Conservation (phyloP, 1,140 invertebrate species). For the Drepana arcuata region DNA sequence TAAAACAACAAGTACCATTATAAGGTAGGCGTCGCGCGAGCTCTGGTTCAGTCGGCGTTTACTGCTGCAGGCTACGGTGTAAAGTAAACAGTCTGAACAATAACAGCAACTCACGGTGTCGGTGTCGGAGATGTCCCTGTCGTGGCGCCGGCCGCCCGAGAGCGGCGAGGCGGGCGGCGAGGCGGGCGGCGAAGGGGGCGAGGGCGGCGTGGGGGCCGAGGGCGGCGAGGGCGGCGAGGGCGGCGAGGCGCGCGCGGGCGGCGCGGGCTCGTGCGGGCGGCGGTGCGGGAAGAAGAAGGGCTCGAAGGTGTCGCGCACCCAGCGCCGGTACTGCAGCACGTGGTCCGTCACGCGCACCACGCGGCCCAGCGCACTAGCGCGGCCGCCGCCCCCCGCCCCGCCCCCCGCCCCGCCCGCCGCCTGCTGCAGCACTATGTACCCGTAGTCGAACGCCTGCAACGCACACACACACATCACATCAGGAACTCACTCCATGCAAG, state of each 20-base stretch:
- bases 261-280: slow-evolving; percentile 12
- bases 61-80: no score
- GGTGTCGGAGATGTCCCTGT: slow-evolving; percentile 23
- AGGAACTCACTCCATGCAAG: background rate
- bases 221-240: slow-evolving; percentile 1
- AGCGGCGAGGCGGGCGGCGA: slow-evolving; percentile 4
- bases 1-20: no score
- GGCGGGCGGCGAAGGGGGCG: slow-evolving; percentile 1
- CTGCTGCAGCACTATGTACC: slow-evolving; percentile 88
- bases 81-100: background rate
- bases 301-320: slow-evolving; percentile 79
- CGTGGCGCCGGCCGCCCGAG: slow-evolving; percentile 6
- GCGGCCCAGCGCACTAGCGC: slow-evolving; percentile 83
- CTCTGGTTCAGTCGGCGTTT: no score
- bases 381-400: slow-evolving; percentile 73
- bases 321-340: slow-evolving; percentile 90
- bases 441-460: slow-evolving; percentile 91
- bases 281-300: slow-evolving; percentile 56
- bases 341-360: slow-evolving; percentile 95
- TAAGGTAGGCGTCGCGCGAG: no score
- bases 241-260: slow-evolving; percentile 4
- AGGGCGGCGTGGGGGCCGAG: slow-evolving; percentile 11
- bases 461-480: background rate
- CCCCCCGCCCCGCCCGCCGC: slow-evolving; percentile 80
- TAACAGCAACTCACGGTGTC: slow-evolving; percentile 36